A percentile compares a stretch with the other conserved stretches of the same genome.
Evolutionary conservation across 2,888 invertebrate genomes (phyloP).

Genomic region (Ceraclea dissimilis): DNA sequence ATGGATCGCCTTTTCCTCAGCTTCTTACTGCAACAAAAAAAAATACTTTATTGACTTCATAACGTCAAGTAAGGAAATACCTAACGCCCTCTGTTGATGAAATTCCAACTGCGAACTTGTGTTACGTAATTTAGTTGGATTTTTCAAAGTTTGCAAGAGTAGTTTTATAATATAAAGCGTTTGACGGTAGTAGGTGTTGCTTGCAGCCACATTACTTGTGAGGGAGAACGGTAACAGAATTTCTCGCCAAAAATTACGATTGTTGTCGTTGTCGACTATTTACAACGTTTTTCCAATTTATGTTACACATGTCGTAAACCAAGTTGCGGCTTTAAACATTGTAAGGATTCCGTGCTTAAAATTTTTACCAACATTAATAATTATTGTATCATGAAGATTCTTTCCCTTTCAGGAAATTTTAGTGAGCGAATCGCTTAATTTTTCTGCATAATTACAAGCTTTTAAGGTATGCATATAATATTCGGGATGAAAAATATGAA

Average conservation of each 20-base stretch:
- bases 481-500: background rate
- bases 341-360: background rate
- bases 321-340: background rate
- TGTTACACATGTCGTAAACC: background rate
- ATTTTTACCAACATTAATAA: too few species aligned
- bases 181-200: background rate
- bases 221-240: background rate
- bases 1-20: too few species aligned
- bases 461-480: background rate
- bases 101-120: too few species aligned
- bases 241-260: constrained; percentile 1
- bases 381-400: background rate
- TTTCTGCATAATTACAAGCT: background rate
- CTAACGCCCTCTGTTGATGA: too few species aligned
- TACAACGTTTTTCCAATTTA: background rate
- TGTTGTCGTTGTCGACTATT: background rate
- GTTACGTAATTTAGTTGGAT: too few species aligned
- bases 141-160: too few species aligned
- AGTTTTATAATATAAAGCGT: too few species aligned
- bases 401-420: background rate
- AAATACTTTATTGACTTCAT: too few species aligned
- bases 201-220: background rate
- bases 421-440: too few species aligned
- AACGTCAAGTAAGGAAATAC: too few species aligned
- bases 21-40: too few species aligned